These are phyloP conservation scores for Channa maculata DNA, from an alignment of 2,113 vertebrate species.

Conservation along the genomic window DNA sequence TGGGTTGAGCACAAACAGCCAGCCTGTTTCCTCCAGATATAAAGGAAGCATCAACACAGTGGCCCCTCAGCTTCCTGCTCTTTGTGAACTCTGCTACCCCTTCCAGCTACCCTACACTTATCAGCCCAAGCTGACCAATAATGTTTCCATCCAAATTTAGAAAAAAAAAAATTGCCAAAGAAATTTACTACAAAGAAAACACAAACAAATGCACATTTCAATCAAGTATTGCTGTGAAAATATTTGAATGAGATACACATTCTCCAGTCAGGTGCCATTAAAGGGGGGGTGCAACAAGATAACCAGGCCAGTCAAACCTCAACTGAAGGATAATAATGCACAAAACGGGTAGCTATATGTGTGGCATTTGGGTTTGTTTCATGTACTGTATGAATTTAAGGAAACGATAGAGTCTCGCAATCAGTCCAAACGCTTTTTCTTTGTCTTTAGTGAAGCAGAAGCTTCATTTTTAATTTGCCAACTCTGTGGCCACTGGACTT, in stretches of 20 bases:
- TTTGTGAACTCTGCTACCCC: conserved; percentile 50
- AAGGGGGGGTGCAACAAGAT: background rate
- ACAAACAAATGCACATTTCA: background rate
- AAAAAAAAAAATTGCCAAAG: no score
- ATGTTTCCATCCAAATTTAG: no score
- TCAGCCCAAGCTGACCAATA: no score
- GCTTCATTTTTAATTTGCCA: background rate
- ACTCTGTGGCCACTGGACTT: background rate
- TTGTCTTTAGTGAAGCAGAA: background rate
- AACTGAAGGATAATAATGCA: no score
- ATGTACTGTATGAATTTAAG: background rate
- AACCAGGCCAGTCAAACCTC: background rate
- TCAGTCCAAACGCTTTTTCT: background rate
- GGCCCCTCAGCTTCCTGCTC: conserved; percentile 71
- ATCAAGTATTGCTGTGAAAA: background rate
- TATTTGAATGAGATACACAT: background rate
- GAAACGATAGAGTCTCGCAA: background rate
- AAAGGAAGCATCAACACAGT: conserved; percentile 68
- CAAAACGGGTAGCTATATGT: no score
- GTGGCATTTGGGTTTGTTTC: background rate
- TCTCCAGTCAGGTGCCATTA: no score
- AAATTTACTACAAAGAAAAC: no score
- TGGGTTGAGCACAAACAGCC: conserved; percentile 74
- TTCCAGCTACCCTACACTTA: conserved; percentile 58
- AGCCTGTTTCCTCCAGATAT: conserved; percentile 83